Evolutionary conservation across 2,888 invertebrate species (phyloP), one percentile per base, ranked within the genome.

Genomic region (Caenorhabditis sinica): DNA sequence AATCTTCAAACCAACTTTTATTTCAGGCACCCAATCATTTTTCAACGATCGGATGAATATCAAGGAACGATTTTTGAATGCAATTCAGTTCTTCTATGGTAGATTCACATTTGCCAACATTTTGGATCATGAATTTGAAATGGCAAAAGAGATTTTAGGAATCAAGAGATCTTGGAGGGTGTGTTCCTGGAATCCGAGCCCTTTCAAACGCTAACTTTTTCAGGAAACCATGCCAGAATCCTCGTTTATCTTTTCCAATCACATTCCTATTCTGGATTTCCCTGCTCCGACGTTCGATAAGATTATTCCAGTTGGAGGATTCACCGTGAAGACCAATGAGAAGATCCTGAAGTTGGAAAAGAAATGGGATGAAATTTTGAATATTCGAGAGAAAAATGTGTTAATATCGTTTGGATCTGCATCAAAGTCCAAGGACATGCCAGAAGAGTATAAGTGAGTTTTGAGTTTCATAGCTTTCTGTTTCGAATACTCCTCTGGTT

Each of bases 321-420:
- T 84, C 13, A 58, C 77, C 15, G 83, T 83, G 58, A 83, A 63
- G 25, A 66, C 25, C 23, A 60, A 63, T 20, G 30, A 63, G 5
- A 51, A 61, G 45, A 23, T 51, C 2, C 20, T 75, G 45, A 68
- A 73, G 11, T 43, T 83, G n/a, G 69, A 66, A 1, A 69, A 74
- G 40, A 75, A 84, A 60, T 84, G 80, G 80, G 45, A 75, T 49
- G 49, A 65, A 2, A 76, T 86, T 66, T 43, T 86, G 36, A 40
- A 30, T 1, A 28, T 58, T 30, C 43, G 79, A 9, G 49, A 65
- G 63, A 72, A 63, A 13, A 86, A 83, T 61, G 86, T 86, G 13
- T 30, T 82, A 15, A 79, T 85, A 33, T 85, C 85, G 1, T 85
- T 85, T 30, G 85, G 85, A 5, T 86, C 85, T 0, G 68, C 72